phyloP scores from a whole-genome alignment of 1,140 invertebrate species.

The Lysiphlebus fabarum region DNA sequence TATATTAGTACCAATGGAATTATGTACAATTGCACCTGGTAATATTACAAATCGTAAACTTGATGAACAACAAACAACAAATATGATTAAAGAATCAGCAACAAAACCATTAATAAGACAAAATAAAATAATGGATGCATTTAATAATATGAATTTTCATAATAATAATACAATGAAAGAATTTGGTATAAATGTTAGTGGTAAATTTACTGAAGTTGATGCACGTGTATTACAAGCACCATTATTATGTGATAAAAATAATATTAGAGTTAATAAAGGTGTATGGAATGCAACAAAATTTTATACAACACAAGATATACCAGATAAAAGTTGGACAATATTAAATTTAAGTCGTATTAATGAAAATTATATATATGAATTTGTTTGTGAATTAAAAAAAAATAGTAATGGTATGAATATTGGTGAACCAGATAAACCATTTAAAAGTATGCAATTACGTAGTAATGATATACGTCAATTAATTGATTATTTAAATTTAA shows the following conservation, averaged over 20 bases:
- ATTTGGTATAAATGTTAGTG: constrained; percentile 59
- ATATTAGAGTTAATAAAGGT: constrained; percentile 42
- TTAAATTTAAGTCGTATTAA: constrained; percentile 37
- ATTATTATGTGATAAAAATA: constrained; percentile 48
- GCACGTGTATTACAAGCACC: constrained; percentile 61
- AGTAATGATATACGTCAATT: constrained; percentile 17
- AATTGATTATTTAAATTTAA: constrained; percentile 30
- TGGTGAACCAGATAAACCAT: constrained; percentile 30
- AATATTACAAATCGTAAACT: constrained; percentile 61
- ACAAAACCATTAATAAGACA: constrained; percentile 60
- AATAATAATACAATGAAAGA: constrained; percentile 53
- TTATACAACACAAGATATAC: constrained; percentile 27
- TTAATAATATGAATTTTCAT: constrained; percentile 54
- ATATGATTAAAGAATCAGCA: constrained; percentile 66
- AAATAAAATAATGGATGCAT: constrained; percentile 61
- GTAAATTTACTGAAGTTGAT: constrained; percentile 57
- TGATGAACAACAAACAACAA: constrained; percentile 59
- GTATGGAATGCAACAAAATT: constrained; percentile 53
- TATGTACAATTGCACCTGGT: constrained; percentile 60
- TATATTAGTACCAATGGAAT: constrained; percentile 38
- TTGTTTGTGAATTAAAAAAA: constrained; percentile 17
- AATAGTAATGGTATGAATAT: constrained; percentile 33
- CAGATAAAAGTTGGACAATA: constrained; percentile 48
- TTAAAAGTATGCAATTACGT: background rate
- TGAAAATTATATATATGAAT: constrained; percentile 27